phyloP scores from a whole-genome alignment of 2,113 vertebrate genomes.

The Numida meleagris region DNA sequence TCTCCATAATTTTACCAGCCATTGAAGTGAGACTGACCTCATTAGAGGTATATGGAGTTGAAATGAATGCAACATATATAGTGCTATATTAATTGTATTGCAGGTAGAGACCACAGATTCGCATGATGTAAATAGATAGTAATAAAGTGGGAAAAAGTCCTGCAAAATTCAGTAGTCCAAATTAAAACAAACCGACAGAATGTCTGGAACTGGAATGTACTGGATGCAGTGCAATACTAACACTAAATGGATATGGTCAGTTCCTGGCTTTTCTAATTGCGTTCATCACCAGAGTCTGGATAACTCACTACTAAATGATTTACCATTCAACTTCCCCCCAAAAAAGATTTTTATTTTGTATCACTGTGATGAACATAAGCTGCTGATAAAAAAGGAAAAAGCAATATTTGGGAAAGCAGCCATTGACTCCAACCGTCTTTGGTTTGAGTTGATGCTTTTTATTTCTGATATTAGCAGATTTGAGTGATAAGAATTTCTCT shows the following conservation, averaged over 20 bases:
- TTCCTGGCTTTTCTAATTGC: not conserved
- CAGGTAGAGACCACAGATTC: not conserved
- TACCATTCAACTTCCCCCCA: not conserved
- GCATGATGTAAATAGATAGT: not conserved
- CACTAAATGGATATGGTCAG: not conserved
- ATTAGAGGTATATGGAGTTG: not conserved
- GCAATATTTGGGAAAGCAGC: not conserved
- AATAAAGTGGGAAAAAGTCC: not conserved
- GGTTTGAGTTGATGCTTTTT: not conserved
- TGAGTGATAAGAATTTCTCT: not conserved
- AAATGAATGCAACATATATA: not conserved
- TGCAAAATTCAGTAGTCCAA: not conserved
- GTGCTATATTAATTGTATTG: not conserved
- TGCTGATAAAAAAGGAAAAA: not conserved
- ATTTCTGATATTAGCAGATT: not conserved
- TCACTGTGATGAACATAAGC: accelerated
- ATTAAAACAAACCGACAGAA: not conserved
- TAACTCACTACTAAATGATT: not conserved
- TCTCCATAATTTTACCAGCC: no score
- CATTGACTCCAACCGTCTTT: not conserved
- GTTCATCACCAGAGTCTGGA: not conserved
- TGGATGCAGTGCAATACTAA: not conserved
- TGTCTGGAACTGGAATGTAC: not conserved
- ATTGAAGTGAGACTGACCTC: no score
- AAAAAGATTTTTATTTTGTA: accelerated